Evolutionary conservation across 1,140 invertebrate genomes (phyloP), one percentile per base, ranked within the genome.

Genomic region (Anoplophora glabripennis): DNA sequence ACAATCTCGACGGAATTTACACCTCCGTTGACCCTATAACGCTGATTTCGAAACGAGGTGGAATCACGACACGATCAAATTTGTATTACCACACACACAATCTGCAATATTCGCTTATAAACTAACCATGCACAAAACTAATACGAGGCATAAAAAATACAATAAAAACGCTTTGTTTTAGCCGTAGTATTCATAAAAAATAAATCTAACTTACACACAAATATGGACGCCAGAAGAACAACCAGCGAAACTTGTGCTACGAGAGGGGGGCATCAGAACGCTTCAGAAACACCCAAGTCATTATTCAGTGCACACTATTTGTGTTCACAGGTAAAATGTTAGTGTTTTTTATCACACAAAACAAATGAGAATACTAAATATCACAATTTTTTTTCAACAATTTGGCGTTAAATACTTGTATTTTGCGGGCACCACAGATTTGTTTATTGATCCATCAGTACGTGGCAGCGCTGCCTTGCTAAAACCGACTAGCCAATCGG

Each of bases 341-440:
- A 59, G 58, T 67, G 61, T 59, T 63, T 60, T 59, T 63, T 67
- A 71, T 69, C 67, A 71, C 69, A 70, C 68, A 60, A 67, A 64
- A 64, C 57, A 46, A 68, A 69, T 66, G 66, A 71, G 67, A 72
- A 74, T 74, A 74, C 71, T 74, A 72, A 72, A 72, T 74, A 74
- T 74, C 72, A 74, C 72, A 74, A 72, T 73, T 55, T 66, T 66
- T 58, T 57, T 72, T 72, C 64, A 69, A 71, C 67, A 66, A 72
- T 73, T 75, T 73, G 72, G 72, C 73, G 73, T 73, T 72, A 67
- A 73, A 73, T 72, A 70, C 68, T 72, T 73, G 67, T 62, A 71
- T 72, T 68, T 68, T 62, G 64, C 62, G 68, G 57, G 65, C 67
- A 70, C 64, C 64, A 59, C 64, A 64, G 62, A 69, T 57, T 69